Evolutionary conservation across 2,797 vertebrate species (phyloP), one percentile per base, ranked within the genome.

Genomic region (Rhinogobio ventralis): DNA sequence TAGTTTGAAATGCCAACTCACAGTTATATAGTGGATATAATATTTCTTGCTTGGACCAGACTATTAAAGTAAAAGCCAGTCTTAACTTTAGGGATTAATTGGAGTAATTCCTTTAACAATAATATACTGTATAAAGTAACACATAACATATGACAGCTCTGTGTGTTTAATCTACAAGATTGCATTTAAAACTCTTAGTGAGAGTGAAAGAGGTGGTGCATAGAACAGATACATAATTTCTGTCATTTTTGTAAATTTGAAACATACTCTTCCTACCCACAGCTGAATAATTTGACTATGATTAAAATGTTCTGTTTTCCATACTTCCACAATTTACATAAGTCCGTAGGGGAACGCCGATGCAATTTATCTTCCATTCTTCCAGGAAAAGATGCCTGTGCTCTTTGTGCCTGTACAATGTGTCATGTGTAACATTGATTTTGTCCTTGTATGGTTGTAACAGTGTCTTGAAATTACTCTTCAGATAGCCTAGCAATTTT

Each of bases 291-390:
- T 84, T n/a, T 85, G 75, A 75, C 79, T 64, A 17, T 79, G 55
- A 89, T 85, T 45, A 77, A 84, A 55, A 83, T 80, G 75, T 49
- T 74, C 51, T 80, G 45, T 81, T 83, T 78, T 51, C 71, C 45
- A 62, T 64, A 30, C 53, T 67, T 88, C 45, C 55, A 57, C 49
- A 78, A 73, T 42, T 73, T n/a, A 20, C 67, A 55, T 55, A 51
- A 78, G 55, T 67, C 80, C 15, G n/a, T 73, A 36, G 49, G 25
- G 64, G 46, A 73, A 73, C 57, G 33, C n/a, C 6, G 5, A 5
- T 79, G 68, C 62, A 42, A 73, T 79, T 82, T 66, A 76, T 86
- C 81, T 69, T 87, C 51, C 15, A 36, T 80, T 77, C 33, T 77
- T 72, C 36, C 45, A 60, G 75, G 55, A 81, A 79, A 74, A 25